Percentiles rank a stretch among this genome's conserved stretches.
Conservation (phyloP, 2,113 vertebrate species). For the Actenoides hombroni region DNA sequence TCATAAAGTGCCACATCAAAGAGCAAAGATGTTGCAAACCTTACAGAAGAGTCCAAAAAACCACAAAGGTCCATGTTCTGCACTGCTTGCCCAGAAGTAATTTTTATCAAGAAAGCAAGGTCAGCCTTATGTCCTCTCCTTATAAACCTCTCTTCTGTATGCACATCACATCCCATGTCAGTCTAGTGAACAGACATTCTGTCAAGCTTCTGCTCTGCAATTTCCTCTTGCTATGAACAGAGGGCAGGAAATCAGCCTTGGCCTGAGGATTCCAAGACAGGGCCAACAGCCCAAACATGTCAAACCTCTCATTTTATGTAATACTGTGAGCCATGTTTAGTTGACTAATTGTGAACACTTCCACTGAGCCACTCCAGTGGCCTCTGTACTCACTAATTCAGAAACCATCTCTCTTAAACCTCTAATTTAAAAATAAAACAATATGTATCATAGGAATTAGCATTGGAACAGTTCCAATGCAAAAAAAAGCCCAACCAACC, state of each 20-base stretch:
- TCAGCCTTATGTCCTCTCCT: not conserved
- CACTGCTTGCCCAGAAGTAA: not conserved
- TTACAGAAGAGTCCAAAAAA: not conserved
- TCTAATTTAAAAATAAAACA: conserved; percentile 7
- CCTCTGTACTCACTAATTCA: not conserved
- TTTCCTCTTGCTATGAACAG: conserved; percentile 12
- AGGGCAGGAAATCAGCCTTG: conserved; percentile 46
- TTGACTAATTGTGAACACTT: not conserved
- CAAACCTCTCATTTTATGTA: not conserved
- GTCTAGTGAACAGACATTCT: not conserved
- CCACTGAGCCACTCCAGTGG: not conserved
- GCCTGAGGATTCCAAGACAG: not conserved
- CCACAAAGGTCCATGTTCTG: fast-evolving
- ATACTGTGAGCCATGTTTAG: not conserved
- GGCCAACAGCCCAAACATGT: not conserved
- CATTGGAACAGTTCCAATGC: not conserved
- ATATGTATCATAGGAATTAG: not conserved
- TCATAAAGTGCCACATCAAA: not conserved
- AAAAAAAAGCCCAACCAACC: not conserved
- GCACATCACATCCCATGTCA: not conserved
- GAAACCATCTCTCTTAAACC: not conserved
- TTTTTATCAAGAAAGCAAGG: not conserved
- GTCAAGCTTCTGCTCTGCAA: not conserved
- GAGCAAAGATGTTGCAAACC: not conserved
- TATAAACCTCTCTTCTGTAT: not conserved